Conservation (phyloP, 2,797 vertebrate genomes). For the Danio jaintianensis region DNA sequence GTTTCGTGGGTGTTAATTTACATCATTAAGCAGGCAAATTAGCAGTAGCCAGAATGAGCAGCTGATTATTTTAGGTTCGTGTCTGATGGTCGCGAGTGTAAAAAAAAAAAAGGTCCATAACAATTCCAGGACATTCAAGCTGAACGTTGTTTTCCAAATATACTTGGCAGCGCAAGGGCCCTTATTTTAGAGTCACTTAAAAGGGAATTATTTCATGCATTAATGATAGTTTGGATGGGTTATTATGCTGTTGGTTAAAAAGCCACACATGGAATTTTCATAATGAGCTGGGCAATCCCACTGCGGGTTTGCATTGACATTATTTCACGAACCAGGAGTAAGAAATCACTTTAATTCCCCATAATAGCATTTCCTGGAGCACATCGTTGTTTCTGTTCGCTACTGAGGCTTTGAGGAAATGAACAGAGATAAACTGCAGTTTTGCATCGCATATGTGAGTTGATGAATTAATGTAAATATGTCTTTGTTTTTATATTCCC, state of each 20-base stretch:
- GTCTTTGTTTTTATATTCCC: not conserved
- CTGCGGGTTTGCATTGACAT: constrained; percentile 46
- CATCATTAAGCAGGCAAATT: constrained; percentile 71
- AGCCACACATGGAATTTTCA: constrained; percentile 10
- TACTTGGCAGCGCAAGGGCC: not conserved
- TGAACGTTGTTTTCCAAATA: constrained; percentile 26
- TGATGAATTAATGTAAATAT: constrained; percentile 12
- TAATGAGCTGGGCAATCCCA: constrained; percentile 43
- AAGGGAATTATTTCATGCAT: constrained; percentile 43
- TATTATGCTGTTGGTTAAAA: constrained; percentile 51
- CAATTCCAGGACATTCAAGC: constrained; percentile 38
- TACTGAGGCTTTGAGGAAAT: not conserved
- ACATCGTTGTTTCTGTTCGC: constrained; percentile 26
- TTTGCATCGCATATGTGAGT: constrained; percentile 1
- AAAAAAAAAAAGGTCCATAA: constrained; percentile 26
- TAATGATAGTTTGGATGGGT: constrained; percentile 25
- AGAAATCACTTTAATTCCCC: constrained; percentile 52
- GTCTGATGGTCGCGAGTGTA: constrained; percentile 23
- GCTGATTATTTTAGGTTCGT: constrained; percentile 53
- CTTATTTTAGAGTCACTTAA: constrained; percentile 45
- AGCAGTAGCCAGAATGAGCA: constrained; percentile 70
- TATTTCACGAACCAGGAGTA: constrained; percentile 44
- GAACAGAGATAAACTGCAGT: not conserved
- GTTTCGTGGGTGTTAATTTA: constrained; percentile 63
- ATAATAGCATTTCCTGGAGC: constrained; percentile 43